These are phyloP conservation scores for Prosopocoilus inquinatus DNA, from an alignment of 2,888 invertebrate genomes.

Conservation along the genomic window DNA sequence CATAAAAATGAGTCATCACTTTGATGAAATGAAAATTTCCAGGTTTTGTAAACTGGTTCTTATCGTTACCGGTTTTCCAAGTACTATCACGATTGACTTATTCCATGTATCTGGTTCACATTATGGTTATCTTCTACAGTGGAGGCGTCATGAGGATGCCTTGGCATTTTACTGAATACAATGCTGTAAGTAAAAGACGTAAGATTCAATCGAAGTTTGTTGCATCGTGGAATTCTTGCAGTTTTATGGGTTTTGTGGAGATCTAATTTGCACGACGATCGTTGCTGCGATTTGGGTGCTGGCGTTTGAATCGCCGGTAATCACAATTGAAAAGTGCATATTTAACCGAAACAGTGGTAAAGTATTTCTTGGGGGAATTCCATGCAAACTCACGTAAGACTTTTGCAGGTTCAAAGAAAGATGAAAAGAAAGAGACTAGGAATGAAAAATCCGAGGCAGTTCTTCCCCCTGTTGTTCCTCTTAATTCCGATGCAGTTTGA, in stretches of 20 bases:
- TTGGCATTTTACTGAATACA: not conserved
- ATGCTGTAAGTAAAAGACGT: not conserved
- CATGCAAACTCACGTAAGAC: too few species aligned
- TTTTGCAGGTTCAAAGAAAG: too few species aligned
- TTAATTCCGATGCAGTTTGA: too few species aligned
- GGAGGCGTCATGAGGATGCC: not conserved
- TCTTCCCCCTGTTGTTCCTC: too few species aligned
- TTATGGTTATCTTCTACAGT: not conserved
- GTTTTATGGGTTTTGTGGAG: not conserved
- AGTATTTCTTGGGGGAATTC: too few species aligned
- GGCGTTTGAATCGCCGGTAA: not conserved
- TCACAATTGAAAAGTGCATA: not conserved
- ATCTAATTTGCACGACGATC: not conserved
- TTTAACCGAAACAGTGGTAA: not conserved
- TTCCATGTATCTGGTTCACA: conserved; percentile 1
- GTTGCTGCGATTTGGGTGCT: not conserved
- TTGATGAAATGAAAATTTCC: not conserved
- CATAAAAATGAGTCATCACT: too few species aligned
- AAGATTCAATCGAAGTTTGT: too few species aligned
- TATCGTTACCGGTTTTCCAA: not conserved
- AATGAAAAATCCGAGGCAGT: too few species aligned
- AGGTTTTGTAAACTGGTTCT: conserved; percentile 1
- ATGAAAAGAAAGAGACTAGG: too few species aligned
- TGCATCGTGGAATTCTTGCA: not conserved
- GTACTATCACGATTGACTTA: not conserved